Percentiles rank a stretch among this genome's conserved stretches.
These are phyloP conservation scores for Andrena fulva DNA, from an alignment of 2,888 invertebrate species.

Conservation along the genomic window DNA sequence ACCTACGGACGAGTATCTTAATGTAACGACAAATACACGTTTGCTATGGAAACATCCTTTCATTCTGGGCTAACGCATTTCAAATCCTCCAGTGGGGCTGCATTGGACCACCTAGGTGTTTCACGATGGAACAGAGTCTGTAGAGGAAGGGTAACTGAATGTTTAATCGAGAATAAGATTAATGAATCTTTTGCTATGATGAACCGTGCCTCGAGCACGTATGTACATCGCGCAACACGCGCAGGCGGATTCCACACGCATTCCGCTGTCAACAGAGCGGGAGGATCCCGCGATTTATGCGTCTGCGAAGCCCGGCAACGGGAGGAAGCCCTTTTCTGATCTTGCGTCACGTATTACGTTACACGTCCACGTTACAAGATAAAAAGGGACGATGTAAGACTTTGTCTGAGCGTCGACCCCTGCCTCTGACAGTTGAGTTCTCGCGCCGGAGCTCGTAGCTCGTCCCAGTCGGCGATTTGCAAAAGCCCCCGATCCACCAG, in stretches of 20 bases:
- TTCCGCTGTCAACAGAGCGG: background rate
- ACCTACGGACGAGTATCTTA: conserved; percentile 23
- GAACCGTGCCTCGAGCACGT: too few relatives aligned
- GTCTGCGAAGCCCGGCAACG: conserved; percentile 60
- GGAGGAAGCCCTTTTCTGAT: conserved; percentile 65
- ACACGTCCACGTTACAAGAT: conserved; percentile 47
- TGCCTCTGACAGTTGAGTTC: conserved; percentile 38
- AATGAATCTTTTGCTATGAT: too few relatives aligned
- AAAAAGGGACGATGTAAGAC: conserved; percentile 17
- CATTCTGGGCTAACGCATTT: too few relatives aligned
- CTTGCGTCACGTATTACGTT: conserved; percentile 59
- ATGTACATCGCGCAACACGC: too few relatives aligned
- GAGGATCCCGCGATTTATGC: conserved; percentile 39
- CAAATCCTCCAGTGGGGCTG: too few relatives aligned
- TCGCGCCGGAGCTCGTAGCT: conserved; percentile 11
- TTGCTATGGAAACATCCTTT: background rate
- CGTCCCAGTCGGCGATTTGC: background rate
- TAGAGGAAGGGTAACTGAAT: too few relatives aligned
- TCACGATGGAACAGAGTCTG: too few relatives aligned
- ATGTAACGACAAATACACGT: background rate
- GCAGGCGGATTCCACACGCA: background rate
- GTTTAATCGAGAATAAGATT: too few relatives aligned
- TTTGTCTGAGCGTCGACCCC: conserved; percentile 40
- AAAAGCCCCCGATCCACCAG: background rate
- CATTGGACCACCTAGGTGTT: too few relatives aligned